A percentile compares a stretch with the other conserved stretches of the same genome.
Conservation (phyloP, 2,113 vertebrate species). For the Alethe castanea region DNA sequence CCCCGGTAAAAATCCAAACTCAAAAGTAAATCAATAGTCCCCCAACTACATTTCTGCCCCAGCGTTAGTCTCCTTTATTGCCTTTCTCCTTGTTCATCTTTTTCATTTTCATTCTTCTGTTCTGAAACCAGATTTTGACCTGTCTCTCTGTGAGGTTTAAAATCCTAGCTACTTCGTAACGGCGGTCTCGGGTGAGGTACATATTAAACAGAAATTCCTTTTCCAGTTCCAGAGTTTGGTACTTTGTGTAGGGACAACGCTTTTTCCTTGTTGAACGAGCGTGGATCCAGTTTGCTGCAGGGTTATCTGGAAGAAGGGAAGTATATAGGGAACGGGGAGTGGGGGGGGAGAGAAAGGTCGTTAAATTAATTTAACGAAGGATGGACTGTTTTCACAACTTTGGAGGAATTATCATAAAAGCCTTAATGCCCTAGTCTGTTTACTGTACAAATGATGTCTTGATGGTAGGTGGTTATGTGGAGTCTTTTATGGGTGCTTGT, state of each 20-base stretch:
- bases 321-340: slow-evolving; percentile 28
- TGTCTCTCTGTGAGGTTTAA: slow-evolving; percentile 97
- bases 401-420: slow-evolving; percentile 80
- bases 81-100: slow-evolving; percentile 96
- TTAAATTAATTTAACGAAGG: slow-evolving; percentile 80
- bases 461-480: slow-evolving; percentile 80
- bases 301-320: slow-evolving; percentile 86
- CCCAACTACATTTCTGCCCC: neutral
- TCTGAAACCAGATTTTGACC: slow-evolving; percentile 99
- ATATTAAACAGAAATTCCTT: slow-evolving; percentile 99
- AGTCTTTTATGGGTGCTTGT: slow-evolving; percentile 81
- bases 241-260: slow-evolving; percentile 97
- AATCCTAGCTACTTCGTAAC: slow-evolving; percentile 96
- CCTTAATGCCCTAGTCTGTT: slow-evolving; percentile 74
- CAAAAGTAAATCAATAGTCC: neutral
- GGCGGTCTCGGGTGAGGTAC: slow-evolving; percentile 96
- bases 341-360: slow-evolving; percentile 54
- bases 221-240: slow-evolving; percentile 97
- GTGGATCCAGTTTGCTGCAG: slow-evolving; percentile 98
- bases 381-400: slow-evolving; percentile 76
- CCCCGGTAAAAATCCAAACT: neutral
- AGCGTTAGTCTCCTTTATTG: slow-evolving; percentile 82
- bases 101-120: slow-evolving; percentile 99
- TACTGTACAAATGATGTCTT: slow-evolving; percentile 77
- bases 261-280: slow-evolving; percentile 97